Percentiles rank a stretch among this genome's conserved stretches.
Evolutionary conservation across 1,140 invertebrate genomes (phyloP).

Genomic region (Pentalonia nigronervosa): DNA sequence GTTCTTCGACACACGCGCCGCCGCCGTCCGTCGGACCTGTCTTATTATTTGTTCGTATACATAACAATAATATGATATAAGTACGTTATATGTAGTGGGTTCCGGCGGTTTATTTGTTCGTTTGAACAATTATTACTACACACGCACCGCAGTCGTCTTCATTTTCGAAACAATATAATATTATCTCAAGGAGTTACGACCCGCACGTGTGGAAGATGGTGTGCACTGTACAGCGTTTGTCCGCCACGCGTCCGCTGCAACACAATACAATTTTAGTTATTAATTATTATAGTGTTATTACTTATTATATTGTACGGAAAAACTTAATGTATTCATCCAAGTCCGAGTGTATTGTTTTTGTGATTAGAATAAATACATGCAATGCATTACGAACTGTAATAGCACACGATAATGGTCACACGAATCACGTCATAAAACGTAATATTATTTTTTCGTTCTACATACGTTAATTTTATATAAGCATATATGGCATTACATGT

Average conservation of each 20-base stretch:
- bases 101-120: background rate
- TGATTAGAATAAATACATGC: background rate
- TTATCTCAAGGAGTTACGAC: background rate
- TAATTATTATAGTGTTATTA: background rate
- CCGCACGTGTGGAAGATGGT: background rate
- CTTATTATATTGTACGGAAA: background rate
- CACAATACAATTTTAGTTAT: background rate
- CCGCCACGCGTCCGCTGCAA: background rate
- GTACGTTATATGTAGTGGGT: background rate
- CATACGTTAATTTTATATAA: background rate
- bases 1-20: background rate
- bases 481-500: background rate
- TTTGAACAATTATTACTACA: constrained; percentile 11
- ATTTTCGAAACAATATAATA: background rate
- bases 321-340: background rate
- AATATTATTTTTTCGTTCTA: background rate
- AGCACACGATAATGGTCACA: background rate
- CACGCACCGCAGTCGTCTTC: background rate
- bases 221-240: background rate
- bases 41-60: background rate
- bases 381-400: background rate
- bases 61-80: background rate
- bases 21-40: background rate
- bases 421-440: background rate
- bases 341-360: background rate